Conservation (phyloP, 1,140 invertebrate genomes). For the Apis cerana region DNA sequence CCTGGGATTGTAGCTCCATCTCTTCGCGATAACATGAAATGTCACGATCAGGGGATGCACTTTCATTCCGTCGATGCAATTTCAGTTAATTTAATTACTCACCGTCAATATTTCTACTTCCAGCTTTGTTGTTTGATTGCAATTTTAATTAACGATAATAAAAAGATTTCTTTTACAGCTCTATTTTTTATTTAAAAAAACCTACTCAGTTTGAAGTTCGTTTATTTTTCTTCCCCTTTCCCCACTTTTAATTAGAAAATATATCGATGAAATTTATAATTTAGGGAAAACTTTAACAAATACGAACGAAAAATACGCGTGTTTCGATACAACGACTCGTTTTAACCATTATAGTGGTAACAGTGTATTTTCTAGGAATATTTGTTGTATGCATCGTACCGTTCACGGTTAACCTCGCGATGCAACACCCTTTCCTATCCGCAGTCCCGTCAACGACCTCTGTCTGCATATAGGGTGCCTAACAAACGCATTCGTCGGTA, state of each 20-base stretch:
- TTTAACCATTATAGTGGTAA: neutral
- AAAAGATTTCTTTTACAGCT: neutral
- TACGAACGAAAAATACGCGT: neutral
- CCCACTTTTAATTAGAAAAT: neutral
- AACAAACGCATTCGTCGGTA: constrained; percentile 31
- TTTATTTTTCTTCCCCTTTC: neutral
- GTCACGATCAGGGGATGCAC: neutral
- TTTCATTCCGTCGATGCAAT: constrained; percentile 24
- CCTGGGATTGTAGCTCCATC: constrained; percentile 21
- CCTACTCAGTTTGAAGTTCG: neutral
- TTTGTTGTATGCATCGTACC: constrained; percentile 1
- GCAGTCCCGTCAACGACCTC: constrained; percentile 37
- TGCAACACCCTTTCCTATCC: constrained; percentile 47
- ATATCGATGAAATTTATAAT: neutral
- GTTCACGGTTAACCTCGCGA: constrained; percentile 17
- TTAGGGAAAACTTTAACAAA: neutral
- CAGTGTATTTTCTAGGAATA: constrained; percentile 23
- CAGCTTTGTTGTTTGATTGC: neutral
- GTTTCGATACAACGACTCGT: neutral
- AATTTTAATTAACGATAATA: neutral
- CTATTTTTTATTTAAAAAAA: neutral
- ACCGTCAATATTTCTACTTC: neutral
- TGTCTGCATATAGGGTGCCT: constrained; percentile 44
- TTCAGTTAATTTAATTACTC: constrained; percentile 22
- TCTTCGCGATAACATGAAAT: constrained; percentile 19